Percentiles rank a stretch among this genome's conserved stretches.
These are phyloP conservation scores for Pandion haliaetus DNA, from an alignment of 2,113 vertebrate genomes.

Conservation along the genomic window DNA sequence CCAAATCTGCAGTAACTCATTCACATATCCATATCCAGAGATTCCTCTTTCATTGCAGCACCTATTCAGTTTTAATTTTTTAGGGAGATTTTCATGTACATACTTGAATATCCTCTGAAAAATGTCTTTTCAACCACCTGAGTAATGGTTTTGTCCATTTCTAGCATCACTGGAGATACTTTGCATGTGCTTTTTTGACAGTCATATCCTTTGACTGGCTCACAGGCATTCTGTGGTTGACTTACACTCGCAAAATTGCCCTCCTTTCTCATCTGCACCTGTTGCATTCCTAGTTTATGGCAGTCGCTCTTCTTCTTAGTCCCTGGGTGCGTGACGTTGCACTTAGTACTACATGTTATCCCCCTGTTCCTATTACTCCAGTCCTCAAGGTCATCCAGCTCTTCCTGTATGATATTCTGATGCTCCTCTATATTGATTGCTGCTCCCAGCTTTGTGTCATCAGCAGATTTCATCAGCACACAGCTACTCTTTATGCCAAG, in stretches of 20 bases:
- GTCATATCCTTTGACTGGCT: neutral
- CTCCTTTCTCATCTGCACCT: neutral
- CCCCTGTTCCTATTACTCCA: neutral
- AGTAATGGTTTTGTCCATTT: neutral
- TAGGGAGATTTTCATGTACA: neutral
- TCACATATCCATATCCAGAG: neutral
- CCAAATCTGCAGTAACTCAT: neutral
- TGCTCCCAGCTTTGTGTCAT: slow-evolving; percentile 1
- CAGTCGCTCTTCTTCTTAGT: neutral
- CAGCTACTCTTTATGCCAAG: neutral
- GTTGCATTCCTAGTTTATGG: neutral
- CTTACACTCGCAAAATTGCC: neutral
- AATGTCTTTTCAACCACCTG: neutral
- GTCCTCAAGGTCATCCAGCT: neutral
- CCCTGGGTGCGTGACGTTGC: neutral
- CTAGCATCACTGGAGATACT: neutral
- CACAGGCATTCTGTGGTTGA: neutral
- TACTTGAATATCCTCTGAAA: neutral
- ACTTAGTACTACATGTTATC: neutral
- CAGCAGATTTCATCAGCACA: slow-evolving; percentile 32
- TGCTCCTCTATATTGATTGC: slow-evolving; percentile 12
- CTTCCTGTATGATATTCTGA: neutral
- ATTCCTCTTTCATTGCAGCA: neutral
- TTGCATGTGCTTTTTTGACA: neutral
- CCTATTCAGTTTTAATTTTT: neutral